Conservation (phyloP, 2,113 vertebrate species). For the Chionodraco myersi region DNA sequence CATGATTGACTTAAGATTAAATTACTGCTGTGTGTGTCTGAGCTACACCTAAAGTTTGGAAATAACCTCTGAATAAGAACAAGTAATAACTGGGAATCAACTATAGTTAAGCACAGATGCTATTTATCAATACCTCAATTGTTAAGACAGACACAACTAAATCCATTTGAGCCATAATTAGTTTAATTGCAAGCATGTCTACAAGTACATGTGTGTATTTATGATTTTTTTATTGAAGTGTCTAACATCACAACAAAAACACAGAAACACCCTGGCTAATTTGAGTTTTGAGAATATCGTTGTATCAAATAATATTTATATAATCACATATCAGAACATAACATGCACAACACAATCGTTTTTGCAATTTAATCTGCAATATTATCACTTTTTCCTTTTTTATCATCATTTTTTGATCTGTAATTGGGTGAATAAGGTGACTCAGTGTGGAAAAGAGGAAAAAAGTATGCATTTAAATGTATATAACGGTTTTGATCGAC, state of each 20-base stretch:
- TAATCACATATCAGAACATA: no score
- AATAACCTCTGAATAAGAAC: constrained; percentile 30
- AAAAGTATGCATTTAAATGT: not conserved
- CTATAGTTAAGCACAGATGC: constrained; percentile 4
- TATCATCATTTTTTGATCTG: not conserved
- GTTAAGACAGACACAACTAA: not conserved
- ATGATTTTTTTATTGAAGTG: not conserved
- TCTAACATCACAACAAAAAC: not conserved
- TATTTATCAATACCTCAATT: not conserved
- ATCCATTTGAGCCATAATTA: not conserved
- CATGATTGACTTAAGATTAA: constrained; percentile 56
- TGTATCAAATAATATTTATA: not conserved
- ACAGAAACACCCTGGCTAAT: not conserved
- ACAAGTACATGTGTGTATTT: not conserved
- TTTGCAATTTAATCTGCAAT: not conserved
- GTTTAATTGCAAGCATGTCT: not conserved
- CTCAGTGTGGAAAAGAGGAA: not conserved
- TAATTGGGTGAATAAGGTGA: not conserved
- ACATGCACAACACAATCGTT: not conserved
- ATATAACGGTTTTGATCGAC: not conserved
- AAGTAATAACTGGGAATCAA: constrained; percentile 22
- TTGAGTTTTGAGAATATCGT: not conserved
- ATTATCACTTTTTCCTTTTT: not conserved
- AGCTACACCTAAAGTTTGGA: constrained; percentile 57
- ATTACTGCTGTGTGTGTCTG: constrained; percentile 56